A percentile compares a stretch with the other conserved stretches of the same genome.
Conservation (phyloP, 2,113 vertebrate species). For the Passer domesticus region DNA sequence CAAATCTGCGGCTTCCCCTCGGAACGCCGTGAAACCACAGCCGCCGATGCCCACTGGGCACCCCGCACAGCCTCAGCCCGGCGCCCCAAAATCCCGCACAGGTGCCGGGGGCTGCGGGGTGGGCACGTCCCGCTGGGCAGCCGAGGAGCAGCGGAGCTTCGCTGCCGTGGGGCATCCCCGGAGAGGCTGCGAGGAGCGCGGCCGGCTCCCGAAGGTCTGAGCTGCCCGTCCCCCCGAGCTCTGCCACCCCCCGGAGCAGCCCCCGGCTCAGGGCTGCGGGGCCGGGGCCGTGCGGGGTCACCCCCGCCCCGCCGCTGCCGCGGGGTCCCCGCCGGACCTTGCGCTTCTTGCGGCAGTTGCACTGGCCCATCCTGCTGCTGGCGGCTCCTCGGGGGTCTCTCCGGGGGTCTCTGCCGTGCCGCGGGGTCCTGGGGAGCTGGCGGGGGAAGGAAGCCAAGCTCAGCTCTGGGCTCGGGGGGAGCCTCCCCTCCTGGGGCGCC, state of each 20-base stretch:
- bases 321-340: slow-evolving; percentile 37
- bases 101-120: not conserved
- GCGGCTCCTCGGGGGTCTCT: not conserved
- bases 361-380: slow-evolving; percentile 60
- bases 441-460: not conserved
- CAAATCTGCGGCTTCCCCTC: not conserved
- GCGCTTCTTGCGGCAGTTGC: slow-evolving; percentile 66
- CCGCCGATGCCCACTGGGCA: not conserved
- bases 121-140: not conserved
- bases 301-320: not conserved
- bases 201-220: not conserved
- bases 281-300: not conserved
- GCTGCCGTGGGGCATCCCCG: not conserved
- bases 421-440: not conserved
- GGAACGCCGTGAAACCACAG: not conserved
- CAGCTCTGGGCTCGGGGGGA: not conserved
- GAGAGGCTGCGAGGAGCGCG: not conserved
- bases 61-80: not conserved
- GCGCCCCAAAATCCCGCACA: not conserved
- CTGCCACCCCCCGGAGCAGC: not conserved
- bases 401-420: not conserved
- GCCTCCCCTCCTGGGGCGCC: not conserved
- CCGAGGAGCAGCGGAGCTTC: not conserved
- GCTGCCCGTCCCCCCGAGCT: not conserved
- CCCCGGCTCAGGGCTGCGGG: not conserved